These are phyloP conservation scores for Cromileptes altivelis DNA, from an alignment of 2,113 vertebrate genomes.

Conservation along the genomic window DNA sequence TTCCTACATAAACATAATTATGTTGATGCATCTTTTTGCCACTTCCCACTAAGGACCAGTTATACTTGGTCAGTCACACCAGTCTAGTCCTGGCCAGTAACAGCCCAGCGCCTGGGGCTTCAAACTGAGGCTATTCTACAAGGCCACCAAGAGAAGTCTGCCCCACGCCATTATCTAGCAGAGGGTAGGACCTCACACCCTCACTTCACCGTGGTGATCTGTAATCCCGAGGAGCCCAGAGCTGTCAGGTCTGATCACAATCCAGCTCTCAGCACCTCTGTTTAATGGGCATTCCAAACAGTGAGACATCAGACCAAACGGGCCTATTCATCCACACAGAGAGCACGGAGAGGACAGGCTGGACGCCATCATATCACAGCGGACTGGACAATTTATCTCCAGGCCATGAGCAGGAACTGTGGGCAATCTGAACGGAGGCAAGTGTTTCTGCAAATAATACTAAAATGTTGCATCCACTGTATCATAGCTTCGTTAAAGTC, in stretches of 20 bases:
- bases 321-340: conserved; percentile 20
- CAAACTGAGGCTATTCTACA: neutral
- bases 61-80: neutral
- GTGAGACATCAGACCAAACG: conserved; percentile 8
- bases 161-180: neutral
- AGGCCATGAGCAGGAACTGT: conserved; percentile 15
- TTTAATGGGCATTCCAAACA: conserved; percentile 39
- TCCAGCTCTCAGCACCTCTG: conserved; percentile 13
- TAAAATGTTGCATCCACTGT: neutral
- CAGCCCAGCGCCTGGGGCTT: neutral
- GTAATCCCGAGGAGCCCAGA: conserved; percentile 28
- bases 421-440: neutral
- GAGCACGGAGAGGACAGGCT: neutral
- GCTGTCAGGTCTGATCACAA: conserved; percentile 52
- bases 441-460: neutral
- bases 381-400: conserved; percentile 18
- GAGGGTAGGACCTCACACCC: conserved; percentile 22
- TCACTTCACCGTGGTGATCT: conserved; percentile 18
- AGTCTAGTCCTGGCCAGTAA: neutral
- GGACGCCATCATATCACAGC: conserved; percentile 27
- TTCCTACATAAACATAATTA: neutral
- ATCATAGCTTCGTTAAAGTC: neutral
- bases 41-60: neutral
- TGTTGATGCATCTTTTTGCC: neutral
- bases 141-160: neutral